Percentiles rank a stretch among this genome's conserved stretches.
Evolutionary conservation across 2,113 vertebrate genomes (phyloP).

Genomic region (Oenanthe oenanthe): DNA sequence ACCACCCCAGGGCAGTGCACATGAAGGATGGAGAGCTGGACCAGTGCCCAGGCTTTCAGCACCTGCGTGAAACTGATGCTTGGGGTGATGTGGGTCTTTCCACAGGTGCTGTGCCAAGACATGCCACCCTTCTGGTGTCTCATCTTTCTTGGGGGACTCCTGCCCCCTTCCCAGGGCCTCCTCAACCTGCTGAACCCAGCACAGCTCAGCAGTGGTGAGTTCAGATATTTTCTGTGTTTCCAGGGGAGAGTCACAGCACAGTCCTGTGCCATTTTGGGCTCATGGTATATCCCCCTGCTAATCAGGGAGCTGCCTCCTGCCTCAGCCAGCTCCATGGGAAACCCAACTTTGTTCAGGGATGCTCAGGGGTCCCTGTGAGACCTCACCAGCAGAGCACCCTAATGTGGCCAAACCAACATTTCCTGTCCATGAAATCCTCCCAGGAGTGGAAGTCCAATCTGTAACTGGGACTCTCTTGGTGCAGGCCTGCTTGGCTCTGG

Average conservation of each 20-base stretch:
- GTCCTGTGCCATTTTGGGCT: not conserved
- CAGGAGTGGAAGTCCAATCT: not conserved
- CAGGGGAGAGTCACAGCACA: accelerated
- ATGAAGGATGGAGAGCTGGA: not conserved
- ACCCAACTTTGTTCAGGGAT: not conserved
- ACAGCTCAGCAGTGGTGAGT: not conserved
- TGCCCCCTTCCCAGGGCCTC: not conserved
- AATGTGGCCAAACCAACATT: accelerated
- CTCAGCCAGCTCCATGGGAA: not conserved
- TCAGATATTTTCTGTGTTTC: not conserved
- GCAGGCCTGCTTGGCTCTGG: slow-evolving; percentile 4
- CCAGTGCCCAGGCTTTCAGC: accelerated
- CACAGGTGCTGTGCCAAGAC: not conserved
- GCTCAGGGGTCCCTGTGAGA: not conserved
- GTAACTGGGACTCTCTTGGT: not conserved
- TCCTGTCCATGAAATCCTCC: not conserved
- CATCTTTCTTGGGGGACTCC: not conserved
- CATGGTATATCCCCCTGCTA: not conserved
- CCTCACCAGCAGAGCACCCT: not conserved
- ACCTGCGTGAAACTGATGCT: not conserved
- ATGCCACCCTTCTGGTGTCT: not conserved
- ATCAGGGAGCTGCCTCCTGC: not conserved
- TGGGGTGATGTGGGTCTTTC: not conserved
- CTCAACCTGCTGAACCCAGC: not conserved
- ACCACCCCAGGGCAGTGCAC: accelerated